phyloP scores from a whole-genome alignment of 2,797 vertebrate species.

The Parambassis ranga region DNA sequence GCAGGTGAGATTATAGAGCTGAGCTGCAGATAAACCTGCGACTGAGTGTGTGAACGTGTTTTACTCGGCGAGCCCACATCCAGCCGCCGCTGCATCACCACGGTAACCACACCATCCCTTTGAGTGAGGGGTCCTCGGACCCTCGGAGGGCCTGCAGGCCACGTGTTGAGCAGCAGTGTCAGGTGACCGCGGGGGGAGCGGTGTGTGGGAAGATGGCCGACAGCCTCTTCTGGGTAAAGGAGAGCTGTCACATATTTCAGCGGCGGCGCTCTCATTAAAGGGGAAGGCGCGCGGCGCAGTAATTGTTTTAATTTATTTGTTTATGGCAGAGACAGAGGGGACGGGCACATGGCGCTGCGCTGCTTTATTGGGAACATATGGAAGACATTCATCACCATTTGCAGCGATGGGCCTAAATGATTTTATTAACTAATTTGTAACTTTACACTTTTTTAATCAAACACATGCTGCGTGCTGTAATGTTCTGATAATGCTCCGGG shows the following conservation, averaged over 20 bases:
- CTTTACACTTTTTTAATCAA: slow-evolving; percentile 82
- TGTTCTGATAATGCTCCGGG: slow-evolving; percentile 79
- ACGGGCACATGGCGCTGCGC: slow-evolving; percentile 76
- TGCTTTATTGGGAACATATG: slow-evolving; percentile 82
- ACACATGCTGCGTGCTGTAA: slow-evolving; percentile 79
- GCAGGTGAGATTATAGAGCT: slow-evolving; percentile 19
- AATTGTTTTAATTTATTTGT: slow-evolving; percentile 87
- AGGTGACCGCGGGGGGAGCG: slow-evolving; percentile 14
- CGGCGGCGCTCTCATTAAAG: slow-evolving; percentile 66
- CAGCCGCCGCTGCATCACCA: no score
- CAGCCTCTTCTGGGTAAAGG: slow-evolving; percentile 67
- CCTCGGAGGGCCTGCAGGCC: no score
- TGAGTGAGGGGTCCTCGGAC: no score
- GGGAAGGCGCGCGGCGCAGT: slow-evolving; percentile 65
- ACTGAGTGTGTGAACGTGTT: no score
- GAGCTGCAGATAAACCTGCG: no score
- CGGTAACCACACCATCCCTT: no score
- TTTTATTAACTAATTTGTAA: slow-evolving; percentile 82
- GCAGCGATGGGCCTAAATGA: slow-evolving; percentile 77
- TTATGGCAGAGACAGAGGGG: slow-evolving; percentile 79
- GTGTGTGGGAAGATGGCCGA: slow-evolving; percentile 61
- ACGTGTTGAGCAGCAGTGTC: slow-evolving; percentile 2
- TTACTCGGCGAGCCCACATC: no score
- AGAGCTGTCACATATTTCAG: slow-evolving; percentile 75
- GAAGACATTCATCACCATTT: slow-evolving; percentile 81